Base-by-base conservation (phyloP, 2,888 invertebrate species). In the Spatulosminthurus flaviceps region DNA sequence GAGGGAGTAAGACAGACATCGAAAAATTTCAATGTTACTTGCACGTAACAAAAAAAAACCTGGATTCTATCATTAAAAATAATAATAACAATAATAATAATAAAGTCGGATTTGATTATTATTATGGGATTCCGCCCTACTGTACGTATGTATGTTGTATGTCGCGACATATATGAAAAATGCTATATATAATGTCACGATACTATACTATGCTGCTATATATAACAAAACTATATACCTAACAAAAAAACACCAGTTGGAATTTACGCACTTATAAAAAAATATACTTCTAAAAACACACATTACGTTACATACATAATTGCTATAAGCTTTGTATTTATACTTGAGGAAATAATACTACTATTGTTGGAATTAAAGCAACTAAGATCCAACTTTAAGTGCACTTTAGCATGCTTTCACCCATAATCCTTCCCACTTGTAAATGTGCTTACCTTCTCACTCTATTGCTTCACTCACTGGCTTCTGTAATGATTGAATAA, bases 1-100 rank as follows among this genome's bases (percentile, higher is more conserved):
- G 34, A 70, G 41, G 70, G n/a, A 70, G n/a, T 19, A 41, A 69
- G n/a, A n/a, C n/a, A 70, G 70, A 70, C 70, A 70, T 70, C 70
- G 70, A 70, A 70, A 34, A 70, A 41, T 41, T 41, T 19, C 26
- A 70, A 28, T 70, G n/a, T 69, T 28, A 41, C 64, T 19, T 64
- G n/a, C 9, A 42, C 29, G 42, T 71, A 21, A 22, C 61, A 61
- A n/a, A n/a, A n/a, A n/a, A n/a, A n/a, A n/a, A 73, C 26, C 26
- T 72, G n/a, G n/a, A 73, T 73, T 19, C 60, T 71, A 29, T 51
- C 51, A 51, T 51, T 51, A 70, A 34, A 70, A 34, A 70, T 34
- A 70, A 70, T 70, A 70, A 70, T 26, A 69, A 60, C 60, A 60
- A 60, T 60, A 60, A 69, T 69, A 34, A 34, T 21, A 70, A 70